Evolutionary conservation across 2,113 vertebrate genomes (phyloP).

Genomic region (Progne subis): DNA sequence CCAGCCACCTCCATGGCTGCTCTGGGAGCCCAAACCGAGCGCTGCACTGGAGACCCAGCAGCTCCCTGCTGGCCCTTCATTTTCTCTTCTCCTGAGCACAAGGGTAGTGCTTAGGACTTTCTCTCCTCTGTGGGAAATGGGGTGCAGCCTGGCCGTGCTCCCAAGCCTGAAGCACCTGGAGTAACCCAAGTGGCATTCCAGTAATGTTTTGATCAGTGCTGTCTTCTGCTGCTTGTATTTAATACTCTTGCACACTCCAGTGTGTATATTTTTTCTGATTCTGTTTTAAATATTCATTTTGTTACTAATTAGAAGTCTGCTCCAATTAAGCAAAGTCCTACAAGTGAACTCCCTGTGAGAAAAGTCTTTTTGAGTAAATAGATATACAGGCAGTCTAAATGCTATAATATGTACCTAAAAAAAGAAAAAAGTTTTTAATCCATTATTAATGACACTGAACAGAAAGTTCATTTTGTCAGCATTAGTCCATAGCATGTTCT

Average conservation of each 20-base stretch:
- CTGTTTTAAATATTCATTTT: neutral
- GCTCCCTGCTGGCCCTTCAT: neutral
- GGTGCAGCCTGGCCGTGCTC: neutral
- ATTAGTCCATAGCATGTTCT: neutral
- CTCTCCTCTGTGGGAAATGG: neutral
- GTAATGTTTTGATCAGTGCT: neutral
- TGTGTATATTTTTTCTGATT: neutral
- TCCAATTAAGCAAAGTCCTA: neutral
- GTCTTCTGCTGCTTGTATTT: neutral
- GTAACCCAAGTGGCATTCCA: neutral
- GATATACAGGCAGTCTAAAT: neutral
- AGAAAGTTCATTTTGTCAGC: neutral
- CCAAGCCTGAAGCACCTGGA: accelerated
- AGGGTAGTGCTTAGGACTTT: neutral
- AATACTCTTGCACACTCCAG: neutral
- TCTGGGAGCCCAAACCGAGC: accelerated
- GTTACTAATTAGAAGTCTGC: neutral
- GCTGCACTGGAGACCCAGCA: neutral
- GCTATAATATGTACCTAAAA: neutral
- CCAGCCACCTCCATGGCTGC: neutral
- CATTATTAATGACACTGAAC: neutral
- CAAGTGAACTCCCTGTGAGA: neutral
- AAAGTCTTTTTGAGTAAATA: neutral
- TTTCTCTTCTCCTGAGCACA: neutral
- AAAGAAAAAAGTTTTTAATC: neutral